These are phyloP conservation scores for Drosophila suboccidentalis DNA, from an alignment of 2,888 invertebrate species.

Conservation along the genomic window DNA sequence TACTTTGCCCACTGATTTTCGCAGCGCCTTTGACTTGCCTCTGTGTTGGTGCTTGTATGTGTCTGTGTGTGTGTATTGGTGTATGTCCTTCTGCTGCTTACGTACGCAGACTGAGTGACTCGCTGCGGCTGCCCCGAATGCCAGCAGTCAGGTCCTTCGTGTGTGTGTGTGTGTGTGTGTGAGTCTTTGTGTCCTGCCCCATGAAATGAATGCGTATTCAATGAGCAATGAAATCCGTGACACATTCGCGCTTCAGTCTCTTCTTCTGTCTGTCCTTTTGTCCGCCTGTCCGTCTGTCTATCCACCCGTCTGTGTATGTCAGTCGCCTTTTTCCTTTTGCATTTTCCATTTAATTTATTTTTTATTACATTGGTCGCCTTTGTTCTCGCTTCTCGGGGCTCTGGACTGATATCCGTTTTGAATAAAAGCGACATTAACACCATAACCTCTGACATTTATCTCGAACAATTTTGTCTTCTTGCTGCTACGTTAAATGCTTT, in stretches of 20 bases:
- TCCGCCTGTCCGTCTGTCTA: constrained; percentile 12
- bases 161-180: constrained; percentile 31
- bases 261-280: constrained; percentile 10
- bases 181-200: constrained; percentile 49
- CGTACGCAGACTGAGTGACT: constrained; percentile 83
- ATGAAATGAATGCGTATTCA: constrained; percentile 81
- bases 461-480: constrained; percentile 49
- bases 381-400: constrained; percentile 42
- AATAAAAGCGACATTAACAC: constrained; percentile 82
- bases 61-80: constrained; percentile 38
- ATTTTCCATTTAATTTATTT: constrained; percentile 82
- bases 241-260: constrained; percentile 76
- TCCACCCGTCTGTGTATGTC: constrained; percentile 4
- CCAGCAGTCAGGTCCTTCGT: constrained; percentile 57
- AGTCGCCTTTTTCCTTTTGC: constrained; percentile 53
- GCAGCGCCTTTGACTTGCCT: constrained; percentile 58
- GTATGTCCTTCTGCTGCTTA: constrained; percentile 81
- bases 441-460: constrained; percentile 81
- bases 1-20: constrained; percentile 69
- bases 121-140: constrained; percentile 80
- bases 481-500: constrained; percentile 68
- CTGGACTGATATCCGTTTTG: constrained; percentile 75
- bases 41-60: constrained; percentile 37
- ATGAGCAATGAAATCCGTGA: constrained; percentile 82
- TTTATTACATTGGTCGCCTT: constrained; percentile 71